These are phyloP conservation scores for Leptopilina boulardi DNA, from an alignment of 1,140 invertebrate genomes.

Conservation along the genomic window DNA sequence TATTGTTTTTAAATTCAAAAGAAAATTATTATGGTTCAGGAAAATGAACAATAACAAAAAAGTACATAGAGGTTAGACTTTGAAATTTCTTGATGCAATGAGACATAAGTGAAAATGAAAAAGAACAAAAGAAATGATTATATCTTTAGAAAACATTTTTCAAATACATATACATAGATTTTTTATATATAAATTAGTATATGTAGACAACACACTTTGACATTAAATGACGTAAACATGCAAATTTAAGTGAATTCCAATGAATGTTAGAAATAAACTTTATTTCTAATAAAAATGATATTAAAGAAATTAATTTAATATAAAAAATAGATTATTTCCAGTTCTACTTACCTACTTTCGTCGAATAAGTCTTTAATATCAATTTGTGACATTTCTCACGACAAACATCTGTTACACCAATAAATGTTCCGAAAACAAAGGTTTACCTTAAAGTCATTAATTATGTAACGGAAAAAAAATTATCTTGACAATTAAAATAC, in stretches of 20 bases:
- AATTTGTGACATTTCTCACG: conserved; percentile 75
- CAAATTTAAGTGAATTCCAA: not conserved
- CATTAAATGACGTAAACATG: conserved; percentile 6
- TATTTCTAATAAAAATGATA: conserved; percentile 17
- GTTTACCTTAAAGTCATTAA: conserved; percentile 3
- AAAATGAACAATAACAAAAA: too few relatives aligned
- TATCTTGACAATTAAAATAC: not conserved
- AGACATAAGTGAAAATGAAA: too few relatives aligned
- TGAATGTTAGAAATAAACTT: not conserved
- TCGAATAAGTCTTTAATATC: conserved; percentile 72
- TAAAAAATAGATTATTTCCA: conserved; percentile 38
- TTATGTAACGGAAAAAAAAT: not conserved
- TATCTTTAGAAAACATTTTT: not conserved
- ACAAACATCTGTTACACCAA: conserved; percentile 69
- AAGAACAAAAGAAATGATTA: not conserved
- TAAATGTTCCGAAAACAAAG: conserved; percentile 14
- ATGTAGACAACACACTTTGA: not conserved
- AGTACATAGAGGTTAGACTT: too few relatives aligned
- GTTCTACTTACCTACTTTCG: conserved; percentile 68
- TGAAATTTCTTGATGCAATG: too few relatives aligned
- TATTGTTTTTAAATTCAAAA: too few relatives aligned
- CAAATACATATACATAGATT: not conserved
- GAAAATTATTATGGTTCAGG: too few relatives aligned
- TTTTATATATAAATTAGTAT: conserved; percentile 19
- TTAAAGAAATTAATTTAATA: conserved; percentile 4